Conservation (phyloP, 2,113 vertebrate genomes). For the Dendrocopos noguchii region DNA sequence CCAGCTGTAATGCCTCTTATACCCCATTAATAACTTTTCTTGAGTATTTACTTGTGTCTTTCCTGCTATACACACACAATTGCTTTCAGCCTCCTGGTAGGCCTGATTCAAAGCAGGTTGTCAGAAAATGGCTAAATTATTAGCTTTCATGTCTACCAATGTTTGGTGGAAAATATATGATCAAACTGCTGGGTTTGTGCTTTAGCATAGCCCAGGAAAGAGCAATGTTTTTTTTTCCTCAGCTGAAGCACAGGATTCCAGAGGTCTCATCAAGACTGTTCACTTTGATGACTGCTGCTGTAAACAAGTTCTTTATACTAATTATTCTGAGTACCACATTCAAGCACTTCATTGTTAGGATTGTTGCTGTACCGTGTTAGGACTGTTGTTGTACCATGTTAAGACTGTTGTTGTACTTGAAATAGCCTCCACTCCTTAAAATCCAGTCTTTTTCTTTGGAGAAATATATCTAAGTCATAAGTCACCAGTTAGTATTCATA, state of each 20-base stretch:
- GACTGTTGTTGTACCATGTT: background rate
- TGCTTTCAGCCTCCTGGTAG: background rate
- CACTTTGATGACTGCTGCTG: background rate
- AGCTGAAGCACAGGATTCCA: background rate
- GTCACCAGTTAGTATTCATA: background rate
- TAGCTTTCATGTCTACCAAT: background rate
- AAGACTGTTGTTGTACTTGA: background rate
- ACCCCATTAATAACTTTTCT: background rate
- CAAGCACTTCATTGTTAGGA: background rate
- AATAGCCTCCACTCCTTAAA: background rate
- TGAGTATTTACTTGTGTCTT: background rate
- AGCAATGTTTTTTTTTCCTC: background rate
- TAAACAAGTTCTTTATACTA: background rate
- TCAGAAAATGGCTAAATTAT: background rate
- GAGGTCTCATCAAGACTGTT: background rate
- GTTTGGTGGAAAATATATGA: background rate
- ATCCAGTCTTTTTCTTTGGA: background rate
- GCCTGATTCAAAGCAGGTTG: background rate
- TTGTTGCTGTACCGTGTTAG: background rate
- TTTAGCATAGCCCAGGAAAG: background rate
- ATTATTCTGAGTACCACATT: background rate
- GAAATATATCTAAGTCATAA: background rate
- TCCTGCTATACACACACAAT: background rate
- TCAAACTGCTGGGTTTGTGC: background rate
- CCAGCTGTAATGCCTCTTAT: background rate